Conservation (phyloP, 2,113 vertebrate genomes). For the Holacanthus passer region DNA sequence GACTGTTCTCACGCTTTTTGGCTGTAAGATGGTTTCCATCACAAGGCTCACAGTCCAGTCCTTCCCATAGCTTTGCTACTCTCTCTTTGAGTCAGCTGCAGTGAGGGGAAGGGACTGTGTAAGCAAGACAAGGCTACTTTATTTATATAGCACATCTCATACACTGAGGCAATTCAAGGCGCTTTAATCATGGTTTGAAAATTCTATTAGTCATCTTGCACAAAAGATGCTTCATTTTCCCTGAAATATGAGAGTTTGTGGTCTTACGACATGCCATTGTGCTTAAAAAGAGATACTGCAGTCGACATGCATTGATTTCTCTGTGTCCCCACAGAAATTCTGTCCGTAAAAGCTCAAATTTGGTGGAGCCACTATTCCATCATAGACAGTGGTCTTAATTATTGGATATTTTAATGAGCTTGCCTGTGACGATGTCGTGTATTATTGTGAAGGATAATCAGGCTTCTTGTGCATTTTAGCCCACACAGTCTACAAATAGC, state of each 20-base stretch:
- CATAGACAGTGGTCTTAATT: neutral
- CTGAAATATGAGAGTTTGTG: neutral
- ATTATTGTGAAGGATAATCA: neutral
- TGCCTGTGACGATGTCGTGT: no score
- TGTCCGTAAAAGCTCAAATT: neutral
- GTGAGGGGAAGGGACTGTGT: neutral
- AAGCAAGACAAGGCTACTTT: neutral
- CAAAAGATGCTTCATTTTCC: neutral
- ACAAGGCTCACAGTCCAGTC: neutral
- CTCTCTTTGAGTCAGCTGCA: conserved; percentile 24
- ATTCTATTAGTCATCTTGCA: neutral
- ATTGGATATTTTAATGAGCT: no score
- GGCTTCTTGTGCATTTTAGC: neutral
- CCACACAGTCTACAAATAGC: neutral
- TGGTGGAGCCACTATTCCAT: neutral
- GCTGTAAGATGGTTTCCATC: conserved; percentile 23
- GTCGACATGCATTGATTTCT: no score
- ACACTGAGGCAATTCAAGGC: neutral
- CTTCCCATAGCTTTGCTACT: neutral
- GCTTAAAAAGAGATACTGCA: conserved; percentile 4
- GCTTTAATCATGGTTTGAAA: neutral
- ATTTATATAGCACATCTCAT: neutral
- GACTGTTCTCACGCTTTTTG: conserved; percentile 40
- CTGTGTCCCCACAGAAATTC: no score
- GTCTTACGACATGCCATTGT: neutral